Conservation (phyloP, 2,113 vertebrate species). For the Psilopsiagon aurifrons region DNA sequence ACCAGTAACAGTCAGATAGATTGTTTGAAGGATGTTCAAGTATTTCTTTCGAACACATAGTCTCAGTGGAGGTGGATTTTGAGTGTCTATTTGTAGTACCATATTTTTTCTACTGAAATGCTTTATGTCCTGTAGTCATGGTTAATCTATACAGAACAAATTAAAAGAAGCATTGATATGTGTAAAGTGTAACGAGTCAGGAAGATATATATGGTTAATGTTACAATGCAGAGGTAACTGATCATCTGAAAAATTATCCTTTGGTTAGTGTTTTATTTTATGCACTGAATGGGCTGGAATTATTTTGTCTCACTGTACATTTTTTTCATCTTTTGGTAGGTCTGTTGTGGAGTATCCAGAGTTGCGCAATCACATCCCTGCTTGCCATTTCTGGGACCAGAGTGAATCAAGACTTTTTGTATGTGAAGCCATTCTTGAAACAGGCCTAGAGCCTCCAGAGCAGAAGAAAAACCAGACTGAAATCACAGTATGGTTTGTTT, state of each 20-base stretch:
- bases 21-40: neutral
- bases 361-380: constrained; percentile 76
- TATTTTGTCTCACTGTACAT: neutral
- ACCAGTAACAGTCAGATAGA: neutral
- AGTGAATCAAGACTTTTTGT: constrained; percentile 90
- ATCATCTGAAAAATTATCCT: neutral
- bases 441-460: neutral
- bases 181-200: neutral
- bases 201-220: neutral
- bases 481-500: constrained; percentile 55
- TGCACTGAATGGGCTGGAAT: neutral
- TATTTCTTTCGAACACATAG: neutral
- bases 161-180: neutral
- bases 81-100: neutral
- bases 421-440: constrained; percentile 82
- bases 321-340: constrained; percentile 64
- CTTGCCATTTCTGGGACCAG: constrained; percentile 93
- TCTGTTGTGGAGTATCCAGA: constrained; percentile 66
- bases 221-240: neutral
- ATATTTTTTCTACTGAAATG: neutral
- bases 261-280: neutral
- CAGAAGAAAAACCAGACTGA: neutral
- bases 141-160: neutral
- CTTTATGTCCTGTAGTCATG: neutral
- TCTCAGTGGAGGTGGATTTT: neutral